A percentile compares a stretch with the other conserved stretches of the same genome.
Conservation (phyloP, 2,113 vertebrate species). For the Ceratotherium simum region DNA sequence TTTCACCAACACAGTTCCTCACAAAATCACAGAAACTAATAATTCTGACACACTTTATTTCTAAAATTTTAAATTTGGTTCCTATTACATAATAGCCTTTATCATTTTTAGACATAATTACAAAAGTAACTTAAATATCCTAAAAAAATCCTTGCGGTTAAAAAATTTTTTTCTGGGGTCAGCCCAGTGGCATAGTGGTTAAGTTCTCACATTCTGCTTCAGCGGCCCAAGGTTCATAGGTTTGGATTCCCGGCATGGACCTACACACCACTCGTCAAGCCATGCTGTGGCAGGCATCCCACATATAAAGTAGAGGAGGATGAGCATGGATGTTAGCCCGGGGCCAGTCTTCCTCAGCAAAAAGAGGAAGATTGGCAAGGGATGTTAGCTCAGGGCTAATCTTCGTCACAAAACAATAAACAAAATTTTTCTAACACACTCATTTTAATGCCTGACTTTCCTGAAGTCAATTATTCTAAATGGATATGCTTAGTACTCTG, state of each 20-base stretch:
- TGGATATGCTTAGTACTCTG: not conserved
- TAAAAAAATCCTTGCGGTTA: not conserved
- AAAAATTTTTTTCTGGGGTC: not conserved
- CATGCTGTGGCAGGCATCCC: too few species aligned
- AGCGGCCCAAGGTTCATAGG: too few species aligned
- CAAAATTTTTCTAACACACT: not conserved
- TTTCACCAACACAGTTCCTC: slow-evolving; percentile 11
- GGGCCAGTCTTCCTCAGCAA: too few species aligned
- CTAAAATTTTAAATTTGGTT: slow-evolving; percentile 27
- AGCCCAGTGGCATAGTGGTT: too few species aligned
- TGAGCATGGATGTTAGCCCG: too few species aligned
- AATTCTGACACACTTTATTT: not conserved
- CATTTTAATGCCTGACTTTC: slow-evolving; percentile 29
- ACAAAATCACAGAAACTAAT: slow-evolving; percentile 27
- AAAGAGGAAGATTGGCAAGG: too few species aligned
- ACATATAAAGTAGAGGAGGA: too few species aligned
- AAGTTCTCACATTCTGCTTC: too few species aligned
- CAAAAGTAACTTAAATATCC: slow-evolving; percentile 43
- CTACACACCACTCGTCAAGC: too few species aligned
- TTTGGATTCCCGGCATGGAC: too few species aligned
- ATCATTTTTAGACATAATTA: slow-evolving; percentile 43
- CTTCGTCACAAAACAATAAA: too few species aligned
- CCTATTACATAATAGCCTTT: not conserved
- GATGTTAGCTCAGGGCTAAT: too few species aligned
- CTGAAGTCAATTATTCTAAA: slow-evolving; percentile 43